Conservation (phyloP, 2,797 vertebrate genomes). For the Bovichtus diacanthus region DNA sequence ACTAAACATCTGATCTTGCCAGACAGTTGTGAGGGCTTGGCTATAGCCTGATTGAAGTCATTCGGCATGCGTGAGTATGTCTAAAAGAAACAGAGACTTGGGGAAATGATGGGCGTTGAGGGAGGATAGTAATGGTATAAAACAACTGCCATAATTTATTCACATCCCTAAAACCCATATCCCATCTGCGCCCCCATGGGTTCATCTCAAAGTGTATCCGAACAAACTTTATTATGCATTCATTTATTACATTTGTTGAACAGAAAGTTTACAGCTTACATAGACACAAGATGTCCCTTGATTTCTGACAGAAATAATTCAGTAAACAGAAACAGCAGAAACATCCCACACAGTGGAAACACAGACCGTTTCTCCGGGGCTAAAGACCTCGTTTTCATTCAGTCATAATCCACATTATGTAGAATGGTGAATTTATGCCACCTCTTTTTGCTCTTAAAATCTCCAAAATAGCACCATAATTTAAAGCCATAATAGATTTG, state of each 20-base stretch:
- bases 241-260: conserved; percentile 68
- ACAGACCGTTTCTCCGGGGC: conserved; percentile 39
- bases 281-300: conserved; percentile 55
- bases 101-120: conserved; percentile 55
- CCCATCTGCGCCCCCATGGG: conserved; percentile 73
- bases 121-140: conserved; percentile 68
- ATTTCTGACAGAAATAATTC: conserved; percentile 57
- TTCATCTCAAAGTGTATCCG: conserved; percentile 73
- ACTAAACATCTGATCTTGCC: conserved; percentile 42
- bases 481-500: conserved; percentile 21
- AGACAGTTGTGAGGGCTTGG: conserved; percentile 22
- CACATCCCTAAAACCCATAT: conserved; percentile 74
- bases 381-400: conserved; percentile 40
- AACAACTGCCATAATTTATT: conserved; percentile 80
- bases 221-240: conserved; percentile 76
- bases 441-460: conserved; percentile 14
- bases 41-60: conserved; percentile 25
- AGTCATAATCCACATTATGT: conserved; percentile 20
- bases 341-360: conserved; percentile 47
- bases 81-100: conserved; percentile 35
- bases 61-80: conserved; percentile 25
- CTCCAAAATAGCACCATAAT: conserved; percentile 20
- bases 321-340: conserved; percentile 39
- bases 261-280: conserved; percentile 64
- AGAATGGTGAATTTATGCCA: conserved; percentile 24